Evolutionary conservation across 2,888 invertebrate species (phyloP).

Genomic region (Yponomeuta plumbellus): DNA sequence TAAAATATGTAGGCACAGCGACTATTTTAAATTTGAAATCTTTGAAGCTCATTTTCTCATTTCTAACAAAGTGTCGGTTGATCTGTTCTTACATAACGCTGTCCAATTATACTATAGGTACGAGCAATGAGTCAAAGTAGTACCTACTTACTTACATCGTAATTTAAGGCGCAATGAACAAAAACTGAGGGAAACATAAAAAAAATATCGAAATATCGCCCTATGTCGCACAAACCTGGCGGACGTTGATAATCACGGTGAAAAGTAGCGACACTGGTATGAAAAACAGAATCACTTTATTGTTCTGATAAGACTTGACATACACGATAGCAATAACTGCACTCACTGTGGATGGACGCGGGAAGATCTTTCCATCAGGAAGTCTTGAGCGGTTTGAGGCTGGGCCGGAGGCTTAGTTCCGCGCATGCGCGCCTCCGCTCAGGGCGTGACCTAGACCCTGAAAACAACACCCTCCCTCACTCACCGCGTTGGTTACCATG

Average conservation of each 20-base stretch:
- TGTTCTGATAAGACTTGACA: background rate
- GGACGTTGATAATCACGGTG: background rate
- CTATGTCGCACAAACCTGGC: background rate
- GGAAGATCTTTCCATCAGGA: constrained; percentile 40
- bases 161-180: too few species aligned
- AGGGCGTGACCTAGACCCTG: constrained; percentile 78
- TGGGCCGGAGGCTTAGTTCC: constrained; percentile 35
- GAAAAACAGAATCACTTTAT: background rate
- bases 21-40: too few species aligned
- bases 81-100: too few species aligned
- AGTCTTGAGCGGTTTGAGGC: constrained; percentile 47
- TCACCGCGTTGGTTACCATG: constrained; percentile 53
- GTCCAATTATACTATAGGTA: too few species aligned
- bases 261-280: background rate
- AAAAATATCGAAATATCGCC: background rate
- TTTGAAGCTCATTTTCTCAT: too few species aligned
- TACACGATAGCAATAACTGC: background rate
- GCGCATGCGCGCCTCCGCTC: constrained; percentile 55
- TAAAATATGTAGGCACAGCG: too few species aligned
- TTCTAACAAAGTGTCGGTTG: too few species aligned
- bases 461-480: constrained; percentile 64
- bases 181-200: too few species aligned
- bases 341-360: constrained; percentile 13
- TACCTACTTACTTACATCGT: too few species aligned
- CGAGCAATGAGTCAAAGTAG: too few species aligned